Evolutionary conservation across 2,113 vertebrate genomes (phyloP).

Genomic region (Psilopsiagon aymara): DNA sequence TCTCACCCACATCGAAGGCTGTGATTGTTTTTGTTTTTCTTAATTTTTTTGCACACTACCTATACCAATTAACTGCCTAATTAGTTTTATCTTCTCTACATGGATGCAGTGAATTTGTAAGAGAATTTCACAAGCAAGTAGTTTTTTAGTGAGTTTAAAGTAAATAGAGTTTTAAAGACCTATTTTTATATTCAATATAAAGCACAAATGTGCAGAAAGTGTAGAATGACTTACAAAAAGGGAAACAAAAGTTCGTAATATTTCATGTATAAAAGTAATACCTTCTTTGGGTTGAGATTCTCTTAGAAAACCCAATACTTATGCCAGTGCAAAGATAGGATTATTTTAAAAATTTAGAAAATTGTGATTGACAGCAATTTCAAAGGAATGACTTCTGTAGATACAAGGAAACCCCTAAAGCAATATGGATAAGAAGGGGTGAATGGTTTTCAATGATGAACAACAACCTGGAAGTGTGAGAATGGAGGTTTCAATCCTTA

Average conservation of each 20-base stretch:
- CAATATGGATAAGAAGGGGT: conserved; percentile 68
- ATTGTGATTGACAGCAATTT: conserved; percentile 71
- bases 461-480: conserved; percentile 71
- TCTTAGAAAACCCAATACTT: conserved; percentile 75
- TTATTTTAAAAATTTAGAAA: conserved; percentile 69
- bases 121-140: conserved; percentile 87
- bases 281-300: conserved; percentile 74
- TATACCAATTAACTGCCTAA: conserved; percentile 82
- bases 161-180: conserved; percentile 85
- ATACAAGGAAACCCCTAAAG: conserved; percentile 69
- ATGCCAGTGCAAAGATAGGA: conserved; percentile 78
- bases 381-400: conserved; percentile 71
- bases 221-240: conserved; percentile 83
- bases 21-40: conserved; percentile 63
- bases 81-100: conserved; percentile 78
- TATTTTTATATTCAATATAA: conserved; percentile 86
- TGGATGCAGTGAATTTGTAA: conserved; percentile 86
- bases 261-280: conserved; percentile 84
- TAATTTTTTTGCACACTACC: conserved; percentile 79
- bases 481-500: conserved; percentile 67
- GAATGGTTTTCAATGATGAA: conserved; percentile 71
- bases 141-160: conserved; percentile 85
- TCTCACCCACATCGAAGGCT: conserved; percentile 38
- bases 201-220: conserved; percentile 86
- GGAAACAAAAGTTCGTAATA: conserved; percentile 78